Evolutionary conservation across 2,797 vertebrate genomes (phyloP).

Genomic region (Danio aesculapii): DNA sequence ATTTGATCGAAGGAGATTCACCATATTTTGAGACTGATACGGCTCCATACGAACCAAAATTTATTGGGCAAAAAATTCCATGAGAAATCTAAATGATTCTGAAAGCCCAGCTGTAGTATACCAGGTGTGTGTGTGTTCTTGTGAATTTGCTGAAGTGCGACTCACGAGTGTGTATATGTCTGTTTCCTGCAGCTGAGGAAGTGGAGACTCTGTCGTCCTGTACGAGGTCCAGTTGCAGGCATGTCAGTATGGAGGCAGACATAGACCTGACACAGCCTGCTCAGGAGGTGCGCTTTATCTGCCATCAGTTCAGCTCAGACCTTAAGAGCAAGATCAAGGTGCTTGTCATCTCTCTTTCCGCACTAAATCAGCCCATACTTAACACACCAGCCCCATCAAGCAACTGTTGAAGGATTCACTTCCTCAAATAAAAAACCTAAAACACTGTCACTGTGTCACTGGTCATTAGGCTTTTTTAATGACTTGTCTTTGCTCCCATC

Average conservation of each 20-base stretch:
- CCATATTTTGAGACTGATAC: too few relatives aligned
- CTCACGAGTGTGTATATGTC: not conserved
- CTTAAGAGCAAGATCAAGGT: conserved; percentile 86
- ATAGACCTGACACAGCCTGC: conserved; percentile 71
- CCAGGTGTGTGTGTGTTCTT: not conserved
- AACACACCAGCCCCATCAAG: not conserved
- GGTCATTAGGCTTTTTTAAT: not conserved
- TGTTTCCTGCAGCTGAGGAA: conserved; percentile 45
- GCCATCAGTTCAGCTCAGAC: conserved; percentile 83
- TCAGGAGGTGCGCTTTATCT: conserved; percentile 72
- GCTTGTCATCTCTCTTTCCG: not conserved
- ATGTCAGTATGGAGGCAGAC: conserved; percentile 55
- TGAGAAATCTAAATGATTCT: not conserved
- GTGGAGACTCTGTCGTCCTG: conserved; percentile 61
- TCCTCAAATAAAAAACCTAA: not conserved
- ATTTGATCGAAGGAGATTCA: too few relatives aligned
- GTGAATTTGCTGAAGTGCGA: not conserved
- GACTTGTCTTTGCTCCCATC: conserved; percentile 34
- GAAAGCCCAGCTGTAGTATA: not conserved
- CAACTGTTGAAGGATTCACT: not conserved
- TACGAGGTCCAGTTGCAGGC: conserved; percentile 65
- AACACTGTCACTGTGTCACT: not conserved
- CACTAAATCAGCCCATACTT: not conserved
- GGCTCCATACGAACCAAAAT: too few relatives aligned
- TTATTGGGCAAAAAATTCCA: not conserved